Conservation (phyloP, 2,113 vertebrate genomes). For the human region DNA sequence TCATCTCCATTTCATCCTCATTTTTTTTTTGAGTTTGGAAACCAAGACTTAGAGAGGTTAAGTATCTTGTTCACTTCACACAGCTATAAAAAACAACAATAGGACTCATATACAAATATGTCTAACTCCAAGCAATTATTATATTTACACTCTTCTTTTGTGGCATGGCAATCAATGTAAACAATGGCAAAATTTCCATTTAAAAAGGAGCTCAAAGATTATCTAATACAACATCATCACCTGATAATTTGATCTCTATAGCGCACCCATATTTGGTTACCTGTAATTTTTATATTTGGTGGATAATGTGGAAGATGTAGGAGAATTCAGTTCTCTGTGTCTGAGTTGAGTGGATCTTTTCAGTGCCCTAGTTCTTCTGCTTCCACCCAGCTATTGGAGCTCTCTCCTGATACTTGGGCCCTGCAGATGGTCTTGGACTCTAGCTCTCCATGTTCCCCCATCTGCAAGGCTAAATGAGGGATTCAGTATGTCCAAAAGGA, state of each 20-base stretch:
- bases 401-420: neutral
- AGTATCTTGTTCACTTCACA: neutral
- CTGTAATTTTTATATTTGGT: neutral
- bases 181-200: neutral
- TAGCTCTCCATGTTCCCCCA: neutral
- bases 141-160: neutral
- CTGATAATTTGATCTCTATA: neutral
- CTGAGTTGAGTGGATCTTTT: neutral
- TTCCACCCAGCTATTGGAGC: neutral
- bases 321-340: neutral
- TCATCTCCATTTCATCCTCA: neutral
- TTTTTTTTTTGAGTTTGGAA: neutral
- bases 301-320: neutral
- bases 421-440: neutral
- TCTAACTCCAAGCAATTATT: neutral
- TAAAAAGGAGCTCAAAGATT: neutral
- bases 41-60: neutral
- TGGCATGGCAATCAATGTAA: neutral
- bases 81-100: neutral
- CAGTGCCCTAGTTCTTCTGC: neutral
- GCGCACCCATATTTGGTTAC: neutral
- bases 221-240: neutral
- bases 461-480: neutral
- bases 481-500: neutral
- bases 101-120: neutral